These are phyloP conservation scores for Aurelia aurita complex sp. Pacific DNA, from an alignment of 30 jellyfish, hydroid and myxozoan species.

Conservation along the genomic window DNA sequence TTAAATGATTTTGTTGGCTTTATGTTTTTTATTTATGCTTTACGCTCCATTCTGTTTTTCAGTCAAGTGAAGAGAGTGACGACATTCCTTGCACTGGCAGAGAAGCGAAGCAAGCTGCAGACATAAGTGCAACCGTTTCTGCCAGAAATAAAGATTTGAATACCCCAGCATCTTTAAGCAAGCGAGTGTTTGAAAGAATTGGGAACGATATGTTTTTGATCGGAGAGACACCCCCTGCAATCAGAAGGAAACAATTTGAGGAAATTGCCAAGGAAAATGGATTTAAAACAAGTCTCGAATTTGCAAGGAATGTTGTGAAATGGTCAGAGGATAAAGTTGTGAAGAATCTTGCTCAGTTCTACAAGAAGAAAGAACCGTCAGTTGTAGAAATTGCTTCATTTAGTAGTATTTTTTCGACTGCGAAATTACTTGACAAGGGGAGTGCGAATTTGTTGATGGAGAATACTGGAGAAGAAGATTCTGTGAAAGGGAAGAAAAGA, in stretches of 20 bases:
- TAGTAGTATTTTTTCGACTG: slow-evolving; percentile 14
- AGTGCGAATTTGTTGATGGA: background rate
- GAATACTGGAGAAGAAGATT: background rate
- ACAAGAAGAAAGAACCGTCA: slow-evolving; percentile 48
- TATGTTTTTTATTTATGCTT: too few relatives aligned
- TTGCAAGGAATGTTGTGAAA: slow-evolving; percentile 30
- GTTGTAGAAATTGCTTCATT: slow-evolving; percentile 38
- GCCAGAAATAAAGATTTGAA: background rate
- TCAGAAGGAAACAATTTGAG: slow-evolving; percentile 49
- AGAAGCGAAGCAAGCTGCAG: background rate
- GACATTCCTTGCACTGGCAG: slow-evolving; percentile 46
- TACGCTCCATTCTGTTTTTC: slow-evolving; percentile 8
- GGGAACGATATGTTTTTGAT: slow-evolving; percentile 79
- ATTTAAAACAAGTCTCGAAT: slow-evolving; percentile 44
- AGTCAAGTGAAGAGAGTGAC: slow-evolving; percentile 80
- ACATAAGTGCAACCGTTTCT: too few relatives aligned
- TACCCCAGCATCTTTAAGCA: slow-evolving; percentile 4
- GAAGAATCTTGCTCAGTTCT: slow-evolving; percentile 28
- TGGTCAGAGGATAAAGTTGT: slow-evolving; percentile 2
- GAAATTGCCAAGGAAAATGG: slow-evolving; percentile 63
- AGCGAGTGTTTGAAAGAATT: slow-evolving; percentile 72
- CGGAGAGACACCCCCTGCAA: slow-evolving; percentile 77
- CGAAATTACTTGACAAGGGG: background rate
- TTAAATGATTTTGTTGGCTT: too few relatives aligned
- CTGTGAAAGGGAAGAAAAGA: background rate